Evolutionary conservation across 92 coral and sea anemone species (phyloP), one percentile per base, ranked within the genome.

Genomic region (Isaurus tuberculatus): DNA sequence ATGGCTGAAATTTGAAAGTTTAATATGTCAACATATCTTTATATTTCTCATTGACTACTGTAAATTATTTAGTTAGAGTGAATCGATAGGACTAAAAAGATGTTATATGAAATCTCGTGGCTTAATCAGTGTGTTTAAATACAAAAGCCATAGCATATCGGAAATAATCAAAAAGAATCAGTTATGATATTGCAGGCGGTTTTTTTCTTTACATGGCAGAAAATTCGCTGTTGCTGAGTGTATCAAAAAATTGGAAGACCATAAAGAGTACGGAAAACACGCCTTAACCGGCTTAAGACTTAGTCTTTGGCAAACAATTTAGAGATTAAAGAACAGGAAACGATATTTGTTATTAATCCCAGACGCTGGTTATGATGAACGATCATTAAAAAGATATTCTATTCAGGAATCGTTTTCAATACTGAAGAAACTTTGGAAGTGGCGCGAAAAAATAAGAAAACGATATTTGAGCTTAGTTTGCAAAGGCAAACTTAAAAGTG

Each of bases 141-240:
- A 53, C 61, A 53, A 55, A 17, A 17, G 23, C 23, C 63, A 55
- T 17, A 25, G 3, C 5, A 8, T 20, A 20, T 53, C 22, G 2
- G 61, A 55, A 8, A 55, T 55, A 23, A 2, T 0, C 25, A 55
- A 55, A 19, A 55, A 51, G 8, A 46, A 46, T 11, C 2, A 15
- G 20, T n/a, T 15, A 2, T 5, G 60, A 15, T 51, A 16, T 30
- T 73, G 79, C 61, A 33, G 42, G 63, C 63, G 23, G 44, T 40
- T 55, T 19, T 17, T 73, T 74, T 49, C n/a, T 15, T 6, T 51
- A 27, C 49, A 49, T 49, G 15, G 26, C 26, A 23, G 27, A 29
- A 33, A 29, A 5, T 49, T 31, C 51, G 63, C 80, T 74, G 66
- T 49, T 31, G 66, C 20, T 49, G 66, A 37, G 31, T 74, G 36